Conservation (phyloP, 2,113 vertebrate species). For the Aptenodytes patagonicus region DNA sequence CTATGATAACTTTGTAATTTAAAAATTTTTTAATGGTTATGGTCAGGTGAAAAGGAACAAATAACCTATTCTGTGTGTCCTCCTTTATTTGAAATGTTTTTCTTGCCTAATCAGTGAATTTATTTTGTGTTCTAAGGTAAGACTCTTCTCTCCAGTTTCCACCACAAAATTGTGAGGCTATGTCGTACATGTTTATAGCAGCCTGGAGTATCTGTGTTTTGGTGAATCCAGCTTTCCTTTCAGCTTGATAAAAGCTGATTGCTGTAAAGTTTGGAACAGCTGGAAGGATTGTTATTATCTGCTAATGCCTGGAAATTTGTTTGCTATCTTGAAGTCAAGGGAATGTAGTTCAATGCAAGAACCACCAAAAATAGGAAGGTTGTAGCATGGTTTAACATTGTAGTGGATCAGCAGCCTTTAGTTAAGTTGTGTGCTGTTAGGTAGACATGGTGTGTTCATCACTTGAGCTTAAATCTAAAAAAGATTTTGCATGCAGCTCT, state of each 20-base stretch:
- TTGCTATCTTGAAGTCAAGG: background rate
- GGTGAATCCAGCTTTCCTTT: background rate
- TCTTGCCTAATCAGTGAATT: background rate
- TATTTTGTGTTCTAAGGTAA: background rate
- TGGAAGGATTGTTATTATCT: background rate
- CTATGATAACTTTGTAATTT: background rate
- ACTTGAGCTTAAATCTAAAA: background rate
- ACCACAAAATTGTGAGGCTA: background rate
- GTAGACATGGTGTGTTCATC: rapidly evolving
- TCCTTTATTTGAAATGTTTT: background rate
- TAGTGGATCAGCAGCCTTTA: background rate
- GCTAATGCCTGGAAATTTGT: background rate
- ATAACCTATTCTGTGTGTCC: background rate
- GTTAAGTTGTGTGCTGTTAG: background rate
- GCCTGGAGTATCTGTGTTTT: background rate
- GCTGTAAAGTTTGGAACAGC: background rate
- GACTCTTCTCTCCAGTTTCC: background rate
- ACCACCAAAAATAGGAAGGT: background rate
- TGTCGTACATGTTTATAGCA: background rate
- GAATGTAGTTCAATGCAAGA: background rate
- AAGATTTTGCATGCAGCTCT: background rate
- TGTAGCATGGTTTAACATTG: background rate
- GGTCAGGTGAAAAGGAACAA: background rate
- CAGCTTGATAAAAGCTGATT: background rate
- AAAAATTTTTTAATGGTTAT: background rate